Evolutionary conservation across 2,113 vertebrate genomes (phyloP).

Genomic region (Colinus virginianus): DNA sequence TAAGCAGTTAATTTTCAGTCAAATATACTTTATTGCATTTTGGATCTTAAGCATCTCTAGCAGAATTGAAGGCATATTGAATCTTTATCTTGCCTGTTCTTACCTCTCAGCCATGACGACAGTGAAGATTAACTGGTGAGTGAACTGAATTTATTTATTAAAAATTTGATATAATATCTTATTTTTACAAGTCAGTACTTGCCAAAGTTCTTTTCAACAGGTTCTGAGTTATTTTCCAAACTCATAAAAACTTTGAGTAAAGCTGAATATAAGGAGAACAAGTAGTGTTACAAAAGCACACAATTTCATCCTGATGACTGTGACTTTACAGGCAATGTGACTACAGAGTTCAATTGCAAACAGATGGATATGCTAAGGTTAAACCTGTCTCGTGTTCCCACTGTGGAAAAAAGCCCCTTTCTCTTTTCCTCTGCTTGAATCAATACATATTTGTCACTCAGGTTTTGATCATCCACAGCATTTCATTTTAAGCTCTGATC

Average conservation of each 20-base stretch:
- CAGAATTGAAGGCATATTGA: not conserved
- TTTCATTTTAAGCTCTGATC: not conserved
- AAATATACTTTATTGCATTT: not conserved
- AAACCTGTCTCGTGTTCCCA: not conserved
- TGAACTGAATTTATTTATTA: not conserved
- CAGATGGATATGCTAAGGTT: not conserved
- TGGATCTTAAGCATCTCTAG: not conserved
- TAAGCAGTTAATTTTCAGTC: not conserved
- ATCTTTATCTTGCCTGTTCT: not conserved
- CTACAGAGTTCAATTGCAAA: not conserved
- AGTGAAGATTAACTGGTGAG: not conserved
- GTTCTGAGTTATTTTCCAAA: not conserved
- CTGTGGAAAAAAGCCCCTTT: not conserved
- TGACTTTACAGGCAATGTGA: not conserved
- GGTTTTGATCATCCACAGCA: not conserved
- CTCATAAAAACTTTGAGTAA: not conserved
- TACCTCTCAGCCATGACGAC: not conserved
- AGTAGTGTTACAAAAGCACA: not conserved
- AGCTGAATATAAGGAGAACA: not conserved
- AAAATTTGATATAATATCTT: not conserved
- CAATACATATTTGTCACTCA: not conserved
- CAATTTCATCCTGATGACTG: accelerated
- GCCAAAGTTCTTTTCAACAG: not conserved
- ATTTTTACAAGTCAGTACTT: not conserved
- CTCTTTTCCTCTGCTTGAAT: not conserved